These are phyloP conservation scores for Hypolimnas misippus DNA, from an alignment of 2,888 invertebrate species.

Conservation along the genomic window DNA sequence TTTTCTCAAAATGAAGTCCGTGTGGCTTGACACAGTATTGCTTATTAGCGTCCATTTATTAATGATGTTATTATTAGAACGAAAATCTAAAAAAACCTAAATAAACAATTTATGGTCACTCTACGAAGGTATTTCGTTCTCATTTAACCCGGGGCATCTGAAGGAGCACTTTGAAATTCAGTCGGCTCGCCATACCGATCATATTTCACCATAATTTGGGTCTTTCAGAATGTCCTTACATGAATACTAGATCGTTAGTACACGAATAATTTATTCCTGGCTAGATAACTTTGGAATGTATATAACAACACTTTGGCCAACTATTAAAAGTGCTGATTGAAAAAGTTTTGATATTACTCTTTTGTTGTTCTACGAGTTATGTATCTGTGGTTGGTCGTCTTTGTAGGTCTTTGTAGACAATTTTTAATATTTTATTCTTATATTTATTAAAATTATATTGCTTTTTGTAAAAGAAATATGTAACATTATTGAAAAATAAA, in stretches of 20 bases:
- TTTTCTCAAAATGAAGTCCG: no score
- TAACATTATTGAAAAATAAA: no score
- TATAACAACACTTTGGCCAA: neutral
- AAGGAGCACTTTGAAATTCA: constrained; percentile 15
- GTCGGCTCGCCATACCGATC: constrained; percentile 17
- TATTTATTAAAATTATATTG: no score
- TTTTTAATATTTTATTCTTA: no score
- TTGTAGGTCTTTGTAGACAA: no score
- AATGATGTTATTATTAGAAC: no score
- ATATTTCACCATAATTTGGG: constrained; percentile 18
- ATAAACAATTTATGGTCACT: constrained; percentile 2
- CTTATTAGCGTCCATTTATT: no score
- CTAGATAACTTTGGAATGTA: neutral
- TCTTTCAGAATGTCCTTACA: constrained; percentile 6
- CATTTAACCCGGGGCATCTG: constrained; percentile 16
- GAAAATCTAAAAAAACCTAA: neutral
- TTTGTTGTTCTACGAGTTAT: neutral
- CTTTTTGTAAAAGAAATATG: no score
- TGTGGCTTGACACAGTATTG: no score
- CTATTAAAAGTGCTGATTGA: neutral
- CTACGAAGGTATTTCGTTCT: constrained; percentile 30
- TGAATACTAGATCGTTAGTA: neutral
- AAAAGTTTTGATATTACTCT: neutral
- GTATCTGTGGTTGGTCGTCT: no score
- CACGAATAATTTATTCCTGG: neutral